These are phyloP conservation scores for Tetragonisca angustula DNA, from an alignment of 2,888 invertebrate species.

Conservation along the genomic window DNA sequence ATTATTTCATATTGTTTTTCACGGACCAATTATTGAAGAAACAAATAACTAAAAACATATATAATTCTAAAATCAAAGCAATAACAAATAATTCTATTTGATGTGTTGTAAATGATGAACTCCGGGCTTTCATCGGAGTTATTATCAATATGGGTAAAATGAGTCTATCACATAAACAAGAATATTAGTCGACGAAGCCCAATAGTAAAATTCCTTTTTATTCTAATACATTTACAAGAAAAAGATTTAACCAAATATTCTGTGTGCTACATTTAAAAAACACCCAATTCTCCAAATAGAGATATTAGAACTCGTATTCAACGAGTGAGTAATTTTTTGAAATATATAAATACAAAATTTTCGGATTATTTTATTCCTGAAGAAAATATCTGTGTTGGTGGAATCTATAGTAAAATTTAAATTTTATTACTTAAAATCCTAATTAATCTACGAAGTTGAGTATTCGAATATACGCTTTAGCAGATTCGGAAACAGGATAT, in stretches of 20 bases:
- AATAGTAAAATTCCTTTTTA: background rate
- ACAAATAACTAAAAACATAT: background rate
- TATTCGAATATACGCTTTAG: too few species aligned
- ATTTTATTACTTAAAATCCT: too few species aligned
- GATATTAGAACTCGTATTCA: too few species aligned
- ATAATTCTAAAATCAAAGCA: background rate
- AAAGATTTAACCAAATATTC: background rate
- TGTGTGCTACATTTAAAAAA: too few species aligned
- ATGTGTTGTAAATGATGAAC: background rate
- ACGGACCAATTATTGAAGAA: conserved; percentile 22
- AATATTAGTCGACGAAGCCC: background rate
- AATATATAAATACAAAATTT: background rate
- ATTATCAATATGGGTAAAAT: background rate
- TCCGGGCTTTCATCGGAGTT: background rate
- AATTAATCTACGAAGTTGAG: too few species aligned
- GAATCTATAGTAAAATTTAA: too few species aligned
- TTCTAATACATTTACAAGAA: background rate
- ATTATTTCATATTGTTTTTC: conserved; percentile 50
- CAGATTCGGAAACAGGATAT: too few species aligned
- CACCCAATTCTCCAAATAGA: too few species aligned
- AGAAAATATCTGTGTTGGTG: too few species aligned
- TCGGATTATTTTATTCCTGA: too few species aligned
- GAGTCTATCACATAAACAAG: background rate
- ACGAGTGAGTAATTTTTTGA: background rate
- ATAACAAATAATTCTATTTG: background rate